Percentiles rank a stretch among this genome's conserved stretches.
phyloP scores from a whole-genome alignment of 1,140 invertebrate species.

The Papilio xuthus region DNA sequence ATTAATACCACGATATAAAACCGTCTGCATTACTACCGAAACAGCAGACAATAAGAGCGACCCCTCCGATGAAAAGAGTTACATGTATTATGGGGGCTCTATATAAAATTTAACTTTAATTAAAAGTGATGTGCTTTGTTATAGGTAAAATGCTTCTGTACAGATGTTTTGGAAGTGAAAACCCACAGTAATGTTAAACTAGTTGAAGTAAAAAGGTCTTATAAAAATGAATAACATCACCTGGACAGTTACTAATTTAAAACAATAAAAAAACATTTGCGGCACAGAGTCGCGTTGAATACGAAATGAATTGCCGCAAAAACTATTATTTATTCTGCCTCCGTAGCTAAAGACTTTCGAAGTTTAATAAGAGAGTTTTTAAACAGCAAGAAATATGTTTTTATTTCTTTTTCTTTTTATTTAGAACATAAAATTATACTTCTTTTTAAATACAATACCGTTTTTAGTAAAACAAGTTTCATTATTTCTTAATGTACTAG shows the following conservation, averaged over 20 bases:
- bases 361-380: conserved; percentile 22
- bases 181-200: neutral
- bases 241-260: conserved; percentile 22
- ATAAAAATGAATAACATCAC: neutral
- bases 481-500: too few relatives aligned
- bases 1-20: neutral
- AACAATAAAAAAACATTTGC: conserved; percentile 21
- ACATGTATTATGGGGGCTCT: too few relatives aligned
- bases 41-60: too few relatives aligned
- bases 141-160: too few relatives aligned
- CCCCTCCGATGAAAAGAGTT: too few relatives aligned
- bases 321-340: conserved; percentile 27
- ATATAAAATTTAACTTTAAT: too few relatives aligned
- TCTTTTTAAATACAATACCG: neutral
- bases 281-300: conserved; percentile 3
- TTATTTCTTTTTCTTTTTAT: conserved; percentile 5
- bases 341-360: conserved; percentile 16
- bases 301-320: conserved; percentile 26
- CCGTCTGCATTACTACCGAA: neutral
- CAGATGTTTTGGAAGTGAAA: neutral
- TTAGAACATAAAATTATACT: too few relatives aligned
- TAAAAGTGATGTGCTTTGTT: too few relatives aligned
- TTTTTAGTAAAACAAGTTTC: neutral
- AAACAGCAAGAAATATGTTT: neutral
- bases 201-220: neutral